Base-by-base conservation (phyloP, 37 sponge, comb jelly and placozoan genomes). In the Theonella swinhoei region DNA sequence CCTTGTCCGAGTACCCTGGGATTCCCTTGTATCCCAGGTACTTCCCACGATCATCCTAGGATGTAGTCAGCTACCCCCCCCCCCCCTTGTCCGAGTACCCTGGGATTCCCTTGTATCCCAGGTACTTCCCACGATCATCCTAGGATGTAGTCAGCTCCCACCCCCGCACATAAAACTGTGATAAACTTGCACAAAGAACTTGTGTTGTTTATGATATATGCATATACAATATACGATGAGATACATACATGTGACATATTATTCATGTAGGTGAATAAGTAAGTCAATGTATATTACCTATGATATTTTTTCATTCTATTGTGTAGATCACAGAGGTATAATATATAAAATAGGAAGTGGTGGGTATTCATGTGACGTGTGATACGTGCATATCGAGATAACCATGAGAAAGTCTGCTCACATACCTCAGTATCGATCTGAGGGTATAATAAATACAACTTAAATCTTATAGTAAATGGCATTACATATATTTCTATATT, bases 361-460 rank as follows among this genome's bases (percentile, higher is more conserved):
- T 65, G 39, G 42, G 39, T 68, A 42, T 85, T 69, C 86, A 85
- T 85, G 7, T 75, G 32, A 2, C 76, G 1, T 3, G 84, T 83
- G 3, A 83, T 83, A 9, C 63, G 63, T 23, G 47, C 39, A 47
- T 78, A 85, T 70, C 79, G 7, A 11, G 86, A 85, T 28, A 85
- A 39, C 79, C 86, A 85, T 30, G 67, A 64, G 38, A 83, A 75
- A 2, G 69, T 75, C 29, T 83, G 84, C 47, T 83, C 76, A 39
- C 86, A 85, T 28, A 85, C 36, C 54, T 85, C 79, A 25, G 86
- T 85, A 32, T 85, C 79, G 0, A 85, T 76, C 83, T 83, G 54
- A n/a, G 3, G 19, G 39, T 37, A 39, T 32, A 77, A 23, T 25
- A 31, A 39, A 61, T 5, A 61, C 3, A 32, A 72, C 11, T 7